A percentile compares a stretch with the other conserved stretches of the same genome.
These are phyloP conservation scores for Danio jaintianensis DNA, from an alignment of 2,797 vertebrate species.

Conservation along the genomic window DNA sequence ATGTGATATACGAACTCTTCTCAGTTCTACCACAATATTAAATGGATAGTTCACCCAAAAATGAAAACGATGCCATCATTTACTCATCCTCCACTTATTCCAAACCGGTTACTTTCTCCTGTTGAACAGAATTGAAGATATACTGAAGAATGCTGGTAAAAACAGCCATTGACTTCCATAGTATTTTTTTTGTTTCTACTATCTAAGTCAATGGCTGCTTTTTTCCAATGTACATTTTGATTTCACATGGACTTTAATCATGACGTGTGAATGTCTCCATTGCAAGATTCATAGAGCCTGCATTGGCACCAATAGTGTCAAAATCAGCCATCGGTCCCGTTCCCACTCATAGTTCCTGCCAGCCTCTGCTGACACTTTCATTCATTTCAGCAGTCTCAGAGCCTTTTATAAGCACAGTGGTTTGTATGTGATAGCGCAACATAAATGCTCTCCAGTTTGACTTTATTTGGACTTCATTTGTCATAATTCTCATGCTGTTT, in stretches of 20 bases:
- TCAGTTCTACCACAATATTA: not conserved
- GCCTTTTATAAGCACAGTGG: slow-evolving; percentile 1
- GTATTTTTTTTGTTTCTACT: no score
- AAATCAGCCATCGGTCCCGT: not conserved
- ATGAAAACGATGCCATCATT: no score
- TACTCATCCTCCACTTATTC: no score
- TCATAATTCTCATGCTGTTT: not conserved
- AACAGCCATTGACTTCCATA: no score
- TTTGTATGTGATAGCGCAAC: not conserved
- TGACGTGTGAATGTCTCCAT: not conserved
- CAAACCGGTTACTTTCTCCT: no score
- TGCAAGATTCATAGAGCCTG: not conserved
- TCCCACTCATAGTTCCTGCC: not conserved
- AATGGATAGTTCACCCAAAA: no score
- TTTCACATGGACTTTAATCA: no score
- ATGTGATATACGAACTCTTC: not conserved
- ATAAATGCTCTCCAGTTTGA: not conserved
- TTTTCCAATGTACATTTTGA: no score
- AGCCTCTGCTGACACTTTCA: not conserved
- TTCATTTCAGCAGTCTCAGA: not conserved
- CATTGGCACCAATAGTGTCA: not conserved
- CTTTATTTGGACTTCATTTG: not conserved
- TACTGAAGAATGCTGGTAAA: no score
- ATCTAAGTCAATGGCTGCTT: no score
- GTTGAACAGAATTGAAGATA: no score